These are phyloP conservation scores for Chionoecetes opilio DNA, from an alignment of 1,140 invertebrate species.

Conservation along the genomic window DNA sequence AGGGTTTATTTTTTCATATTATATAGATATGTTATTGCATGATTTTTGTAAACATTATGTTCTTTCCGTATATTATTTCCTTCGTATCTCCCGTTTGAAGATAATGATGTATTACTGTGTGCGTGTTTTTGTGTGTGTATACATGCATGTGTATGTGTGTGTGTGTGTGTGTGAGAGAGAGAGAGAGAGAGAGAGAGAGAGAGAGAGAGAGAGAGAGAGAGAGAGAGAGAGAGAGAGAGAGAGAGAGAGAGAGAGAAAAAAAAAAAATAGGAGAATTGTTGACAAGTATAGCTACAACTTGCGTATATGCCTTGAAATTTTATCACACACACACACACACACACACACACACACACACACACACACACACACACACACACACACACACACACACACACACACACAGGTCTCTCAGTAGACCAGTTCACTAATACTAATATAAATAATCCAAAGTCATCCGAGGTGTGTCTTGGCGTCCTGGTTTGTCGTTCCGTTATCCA, in stretches of 20 bases:
- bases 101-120: background rate
- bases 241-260: background rate
- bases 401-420: too few species aligned
- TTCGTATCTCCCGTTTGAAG: background rate
- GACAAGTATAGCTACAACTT: background rate
- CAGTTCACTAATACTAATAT: too few species aligned
- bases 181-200: background rate
- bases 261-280: background rate
- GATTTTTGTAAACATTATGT: background rate
- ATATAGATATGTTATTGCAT: background rate
- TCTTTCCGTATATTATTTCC: background rate
- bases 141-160: background rate
- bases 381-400: background rate
- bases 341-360: conserved; percentile 42
- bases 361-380: conserved; percentile 37
- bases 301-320: background rate
- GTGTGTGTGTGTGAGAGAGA: conserved; percentile 14
- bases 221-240: too few species aligned
- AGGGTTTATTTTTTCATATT: conserved; percentile 3
- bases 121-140: background rate
- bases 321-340: background rate
- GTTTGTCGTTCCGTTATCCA: too few species aligned
- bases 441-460: too few species aligned
- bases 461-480: too few species aligned
- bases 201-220: background rate